Evolutionary conservation across 2,113 vertebrate species (phyloP).

Genomic region (Spea bombifrons): DNA sequence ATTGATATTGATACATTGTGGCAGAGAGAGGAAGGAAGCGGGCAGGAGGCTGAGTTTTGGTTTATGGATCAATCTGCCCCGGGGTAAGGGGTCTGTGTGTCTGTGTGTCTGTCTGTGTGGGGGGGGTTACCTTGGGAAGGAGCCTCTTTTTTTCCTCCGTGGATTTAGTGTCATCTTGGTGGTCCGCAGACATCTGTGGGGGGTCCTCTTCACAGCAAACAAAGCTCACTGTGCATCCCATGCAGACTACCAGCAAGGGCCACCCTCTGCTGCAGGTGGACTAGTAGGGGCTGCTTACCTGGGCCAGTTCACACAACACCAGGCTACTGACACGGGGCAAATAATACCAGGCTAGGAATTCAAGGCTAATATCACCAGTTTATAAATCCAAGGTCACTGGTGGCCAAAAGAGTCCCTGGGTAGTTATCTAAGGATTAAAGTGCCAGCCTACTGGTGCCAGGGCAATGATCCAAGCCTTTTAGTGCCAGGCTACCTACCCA

Average conservation of each 20-base stretch:
- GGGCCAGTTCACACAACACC: not conserved
- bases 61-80: not conserved
- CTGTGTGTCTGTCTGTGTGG: not conserved
- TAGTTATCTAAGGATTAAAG: not conserved
- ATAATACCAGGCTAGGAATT: not conserved
- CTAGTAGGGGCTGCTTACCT: slow-evolving; percentile 50
- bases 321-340: not conserved
- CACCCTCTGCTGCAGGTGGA: slow-evolving; percentile 39
- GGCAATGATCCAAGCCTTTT: not conserved
- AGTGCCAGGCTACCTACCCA: not conserved
- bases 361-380: not conserved
- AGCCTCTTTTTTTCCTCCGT: slow-evolving; percentile 58
- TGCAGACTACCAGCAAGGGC: slow-evolving; percentile 62
- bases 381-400: not conserved
- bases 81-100: not conserved
- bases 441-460: not conserved
- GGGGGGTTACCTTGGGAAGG: slow-evolving; percentile 55
- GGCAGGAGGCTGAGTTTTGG: not conserved
- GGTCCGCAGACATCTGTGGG: slow-evolving; percentile 41
- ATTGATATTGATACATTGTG: too few relatives aligned
- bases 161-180: slow-evolving; percentile 66
- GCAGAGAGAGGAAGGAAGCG: too few relatives aligned
- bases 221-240: slow-evolving; percentile 82
- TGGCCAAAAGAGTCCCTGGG: not conserved
- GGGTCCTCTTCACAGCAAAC: slow-evolving; percentile 78